Evolutionary conservation across 2,113 vertebrate species (phyloP), one percentile per base, ranked within the genome.

Genomic region (Esox niger): DNA sequence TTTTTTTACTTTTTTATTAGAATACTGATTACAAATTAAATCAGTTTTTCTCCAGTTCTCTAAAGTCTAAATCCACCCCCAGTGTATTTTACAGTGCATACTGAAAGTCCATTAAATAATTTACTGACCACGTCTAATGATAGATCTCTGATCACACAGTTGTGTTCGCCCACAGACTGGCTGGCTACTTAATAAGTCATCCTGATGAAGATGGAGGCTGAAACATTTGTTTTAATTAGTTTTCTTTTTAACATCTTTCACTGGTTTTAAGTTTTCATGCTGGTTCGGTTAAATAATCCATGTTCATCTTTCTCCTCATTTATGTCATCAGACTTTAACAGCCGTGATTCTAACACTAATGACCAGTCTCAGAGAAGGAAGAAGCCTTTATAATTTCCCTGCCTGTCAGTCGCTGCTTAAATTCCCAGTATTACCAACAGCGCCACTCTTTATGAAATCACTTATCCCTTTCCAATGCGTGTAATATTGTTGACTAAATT

Each of bases 211-310:
- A 79, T 61, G 61, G 68, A 71, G 68, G 72, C 60, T 73, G 66
- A 81, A 80, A 77, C 83, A 75, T 87, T 89, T 83, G 77, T 83
- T 86, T 86, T 83, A 85, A 87, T 88, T 81, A 80, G 80, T 32
- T 70, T 83, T 63, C 79, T 75, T 83, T 86, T 79, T 81, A 80
- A 71, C 64, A 43, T 23, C 29, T 55, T 86, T 83, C 75, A 73
- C 74, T 68, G 64, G 56, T 55, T 76, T 87, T 74, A 84, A 77
- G 72, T 78, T 87, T 84, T 83, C 78, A 87, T 80, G 65, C 80
- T 68, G 38, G 43, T 2, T 69, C 57, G 77, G 75, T 62, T 87
- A 73, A 88, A 87, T 88, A 84, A 87, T 84, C 80, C 82, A 81
- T 66, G 77, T 62, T 83, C 74, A 68, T 77, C 79, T 79, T 74